Evolutionary conservation across 2,888 invertebrate genomes (phyloP), one percentile per base, ranked within the genome.

Genomic region (Synanthedon andrenaeformis): DNA sequence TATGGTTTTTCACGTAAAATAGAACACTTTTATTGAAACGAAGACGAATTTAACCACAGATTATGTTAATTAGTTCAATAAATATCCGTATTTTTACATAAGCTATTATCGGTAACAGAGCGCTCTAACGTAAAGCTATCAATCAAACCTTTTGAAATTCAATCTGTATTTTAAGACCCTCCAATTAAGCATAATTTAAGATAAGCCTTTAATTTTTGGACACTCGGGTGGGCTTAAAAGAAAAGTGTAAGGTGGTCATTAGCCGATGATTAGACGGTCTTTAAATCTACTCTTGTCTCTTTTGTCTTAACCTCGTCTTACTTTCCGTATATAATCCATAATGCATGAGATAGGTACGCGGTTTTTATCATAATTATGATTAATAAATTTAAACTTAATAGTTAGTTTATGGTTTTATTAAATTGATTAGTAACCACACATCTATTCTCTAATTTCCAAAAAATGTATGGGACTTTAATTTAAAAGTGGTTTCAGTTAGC

Each of bases 121-220:
- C 66, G 61, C 64, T 60, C 57, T 66, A 66, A 74, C 68, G 70
- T 63, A 72, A 74, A 73, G 72, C 79, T 75, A 84, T 87, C 83
- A 78, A 85, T 85, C 84, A 84, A 77, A 65, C 59, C 62, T 65
- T 74, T 81, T 75, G 79, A 82, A 79, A 83, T 84, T 84, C 78
- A 85, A 85, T 86, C 82, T 76, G 67, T 79, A 76, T 74, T 75
- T 76, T 79, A 74, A 75, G 74, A 79, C 76, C 85, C 84, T 77
- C 67, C 79, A 87, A 87, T 87, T 87, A 86, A 81, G 76, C 74
- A 79, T 83, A 84, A 86, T 87, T 86, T 79, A 69, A 84, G 82
- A 83, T 86, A 84, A 82, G 70, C 79, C 83, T 82, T 84, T 85
- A 82, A 82, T 86, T 83, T 84, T 70, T 77, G 69, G 45, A 81